A percentile compares a stretch with the other conserved stretches of the same genome.
phyloP scores from a whole-genome alignment of 2,113 vertebrate species.

The Chlorocebus sabaeus region DNA sequence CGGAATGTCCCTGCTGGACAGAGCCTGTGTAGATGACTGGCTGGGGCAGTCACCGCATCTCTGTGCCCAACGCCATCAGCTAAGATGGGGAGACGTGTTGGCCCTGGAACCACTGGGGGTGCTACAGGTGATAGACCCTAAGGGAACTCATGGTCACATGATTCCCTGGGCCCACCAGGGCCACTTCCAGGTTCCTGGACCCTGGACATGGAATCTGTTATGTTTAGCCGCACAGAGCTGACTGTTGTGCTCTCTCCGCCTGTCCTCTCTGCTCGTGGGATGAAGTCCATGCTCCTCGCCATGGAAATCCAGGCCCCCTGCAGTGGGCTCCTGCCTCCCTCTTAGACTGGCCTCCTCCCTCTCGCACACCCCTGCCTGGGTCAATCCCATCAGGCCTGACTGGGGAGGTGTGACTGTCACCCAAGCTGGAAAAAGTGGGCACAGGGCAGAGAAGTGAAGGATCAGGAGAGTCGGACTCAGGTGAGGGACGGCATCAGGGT shows the following conservation, averaged over 20 bases:
- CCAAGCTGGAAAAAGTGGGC: not conserved
- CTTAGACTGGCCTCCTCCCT: not conserved
- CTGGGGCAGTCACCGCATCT: not conserved
- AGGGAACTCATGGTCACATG: accelerated
- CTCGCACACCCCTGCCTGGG: accelerated
- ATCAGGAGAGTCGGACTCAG: not conserved
- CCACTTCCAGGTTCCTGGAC: not conserved
- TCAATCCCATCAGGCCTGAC: not conserved
- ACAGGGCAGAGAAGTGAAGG: not conserved
- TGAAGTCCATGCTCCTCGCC: not conserved
- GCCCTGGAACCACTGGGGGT: not conserved
- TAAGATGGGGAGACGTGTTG: not conserved
- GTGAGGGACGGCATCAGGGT: not conserved
- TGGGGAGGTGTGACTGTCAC: not conserved
- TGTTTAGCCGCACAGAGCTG: accelerated
- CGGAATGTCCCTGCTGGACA: accelerated
- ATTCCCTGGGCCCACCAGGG: not conserved
- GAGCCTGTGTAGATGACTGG: accelerated
- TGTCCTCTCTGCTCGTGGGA: accelerated
- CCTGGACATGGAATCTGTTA: too few relatives aligned
- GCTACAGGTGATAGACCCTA: not conserved
- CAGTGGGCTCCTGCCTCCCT: accelerated
- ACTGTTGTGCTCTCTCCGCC: accelerated
- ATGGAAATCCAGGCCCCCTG: not conserved
- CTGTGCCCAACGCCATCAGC: not conserved